Evolutionary conservation across 2,888 invertebrate genomes (phyloP).

Genomic region (Diplazon laetatorius): DNA sequence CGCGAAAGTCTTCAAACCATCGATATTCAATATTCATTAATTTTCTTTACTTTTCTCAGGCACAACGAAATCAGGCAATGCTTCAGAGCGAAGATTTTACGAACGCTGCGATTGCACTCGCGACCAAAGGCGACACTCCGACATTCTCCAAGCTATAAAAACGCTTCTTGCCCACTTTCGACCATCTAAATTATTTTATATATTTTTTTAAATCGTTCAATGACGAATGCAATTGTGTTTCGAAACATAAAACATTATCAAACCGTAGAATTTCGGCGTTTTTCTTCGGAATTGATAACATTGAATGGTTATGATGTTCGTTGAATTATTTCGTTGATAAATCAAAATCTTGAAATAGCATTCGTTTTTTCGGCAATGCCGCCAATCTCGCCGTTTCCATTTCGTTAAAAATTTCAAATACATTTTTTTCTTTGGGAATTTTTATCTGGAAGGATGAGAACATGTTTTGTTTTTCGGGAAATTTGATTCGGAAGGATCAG

Average conservation of each 20-base stretch:
- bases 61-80: conserved; percentile 91
- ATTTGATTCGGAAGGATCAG: too few relatives aligned
- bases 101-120: conserved; percentile 90
- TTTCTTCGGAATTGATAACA: too few relatives aligned
- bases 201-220: conserved; percentile 16
- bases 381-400: conserved; percentile 68
- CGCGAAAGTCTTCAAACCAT: background rate
- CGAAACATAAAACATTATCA: conserved; percentile 1
- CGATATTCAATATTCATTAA: conserved; percentile 47
- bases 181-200: conserved; percentile 13
- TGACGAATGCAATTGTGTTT: background rate
- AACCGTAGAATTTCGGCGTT: background rate
- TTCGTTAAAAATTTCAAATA: conserved; percentile 70
- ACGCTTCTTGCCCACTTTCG: conserved; percentile 6
- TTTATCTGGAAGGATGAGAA: conserved; percentile 68
- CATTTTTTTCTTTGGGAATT: conserved; percentile 71
- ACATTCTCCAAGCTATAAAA: conserved; percentile 92
- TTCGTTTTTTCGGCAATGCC: conserved; percentile 66
- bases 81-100: conserved; percentile 95
- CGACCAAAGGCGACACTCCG: conserved; percentile 88
- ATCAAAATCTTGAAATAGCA: conserved; percentile 51
- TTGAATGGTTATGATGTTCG: too few relatives aligned
- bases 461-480: too few relatives aligned
- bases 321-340: conserved; percentile 24
- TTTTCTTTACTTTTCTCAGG: conserved; percentile 84